Conservation (phyloP, 1,140 invertebrate species). For the Cyclina sinensis region DNA sequence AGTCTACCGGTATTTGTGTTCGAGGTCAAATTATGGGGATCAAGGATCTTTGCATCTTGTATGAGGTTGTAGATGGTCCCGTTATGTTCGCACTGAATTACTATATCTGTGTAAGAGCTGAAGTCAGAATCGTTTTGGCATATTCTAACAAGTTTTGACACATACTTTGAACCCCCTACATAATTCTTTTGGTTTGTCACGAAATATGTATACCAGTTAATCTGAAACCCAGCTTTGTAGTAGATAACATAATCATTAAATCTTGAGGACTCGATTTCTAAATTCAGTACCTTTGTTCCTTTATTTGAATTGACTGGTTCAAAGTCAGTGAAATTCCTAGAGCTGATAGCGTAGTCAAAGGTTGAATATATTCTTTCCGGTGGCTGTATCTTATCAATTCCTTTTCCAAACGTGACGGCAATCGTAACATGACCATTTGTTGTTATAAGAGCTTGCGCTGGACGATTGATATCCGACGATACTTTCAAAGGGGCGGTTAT, state of each 20-base stretch:
- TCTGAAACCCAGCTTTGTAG: conserved; percentile 25
- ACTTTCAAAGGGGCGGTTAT: background rate
- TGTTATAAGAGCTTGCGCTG: background rate
- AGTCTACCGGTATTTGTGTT: background rate
- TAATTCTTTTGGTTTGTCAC: conserved; percentile 42
- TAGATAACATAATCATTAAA: background rate
- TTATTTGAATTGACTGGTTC: background rate
- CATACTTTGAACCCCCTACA: background rate
- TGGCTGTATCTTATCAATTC: background rate
- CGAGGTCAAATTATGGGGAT: background rate
- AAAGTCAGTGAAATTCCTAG: background rate
- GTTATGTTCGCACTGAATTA: background rate
- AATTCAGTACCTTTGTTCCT: background rate
- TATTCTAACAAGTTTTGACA: conserved; percentile 1
- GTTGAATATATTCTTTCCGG: background rate
- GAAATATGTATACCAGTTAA: conserved; percentile 12
- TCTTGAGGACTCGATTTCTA: background rate
- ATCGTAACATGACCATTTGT: background rate
- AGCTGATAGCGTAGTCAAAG: conserved; percentile 13
- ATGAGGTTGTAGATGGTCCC: conserved; percentile 1
- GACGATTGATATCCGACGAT: background rate
- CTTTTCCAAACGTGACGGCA: conserved; percentile 25
- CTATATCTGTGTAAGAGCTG: conserved; percentile 29
- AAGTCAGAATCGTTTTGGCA: conserved; percentile 31
- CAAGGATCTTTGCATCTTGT: background rate